Conservation (phyloP, 2,113 vertebrate species). For the Arenaria interpres region DNA sequence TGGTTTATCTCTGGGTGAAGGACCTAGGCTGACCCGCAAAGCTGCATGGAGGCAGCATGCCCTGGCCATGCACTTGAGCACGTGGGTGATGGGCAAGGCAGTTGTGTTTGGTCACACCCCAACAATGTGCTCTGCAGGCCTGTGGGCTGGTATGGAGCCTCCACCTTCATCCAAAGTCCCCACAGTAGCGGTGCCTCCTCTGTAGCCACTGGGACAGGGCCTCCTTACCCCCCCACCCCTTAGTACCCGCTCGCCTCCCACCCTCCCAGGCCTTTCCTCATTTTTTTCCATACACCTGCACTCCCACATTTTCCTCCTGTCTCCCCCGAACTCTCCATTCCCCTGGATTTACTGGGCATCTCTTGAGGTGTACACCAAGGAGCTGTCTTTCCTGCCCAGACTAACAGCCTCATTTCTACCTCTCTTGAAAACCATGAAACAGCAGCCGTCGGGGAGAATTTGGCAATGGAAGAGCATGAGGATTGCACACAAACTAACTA, state of each 20-base stretch:
- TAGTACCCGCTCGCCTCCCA: not conserved
- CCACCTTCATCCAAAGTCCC: not conserved
- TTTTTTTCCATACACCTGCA: not conserved
- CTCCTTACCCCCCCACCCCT: not conserved
- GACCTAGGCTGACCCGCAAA: not conserved
- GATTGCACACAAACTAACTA: not conserved
- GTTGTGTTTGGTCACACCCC: accelerated
- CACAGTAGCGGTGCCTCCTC: not conserved
- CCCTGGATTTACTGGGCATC: not conserved
- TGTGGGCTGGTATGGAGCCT: not conserved
- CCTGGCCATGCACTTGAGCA: not conserved
- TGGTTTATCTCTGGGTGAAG: not conserved
- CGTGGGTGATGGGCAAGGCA: not conserved
- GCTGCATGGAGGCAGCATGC: not conserved
- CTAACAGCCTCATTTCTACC: not conserved
- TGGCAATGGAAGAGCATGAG: not conserved
- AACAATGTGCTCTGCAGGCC: not conserved
- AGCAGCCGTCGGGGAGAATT: accelerated
- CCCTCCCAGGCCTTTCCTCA: not conserved
- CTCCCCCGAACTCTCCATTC: not conserved
- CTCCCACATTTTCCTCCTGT: not conserved
- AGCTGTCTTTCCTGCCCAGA: not conserved
- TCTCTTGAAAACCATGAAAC: not conserved
- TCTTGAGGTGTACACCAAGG: not conserved
- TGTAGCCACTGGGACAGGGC: not conserved